These are phyloP conservation scores for Spea hammondii DNA, from an alignment of 2,797 vertebrate genomes.

Conservation along the genomic window DNA sequence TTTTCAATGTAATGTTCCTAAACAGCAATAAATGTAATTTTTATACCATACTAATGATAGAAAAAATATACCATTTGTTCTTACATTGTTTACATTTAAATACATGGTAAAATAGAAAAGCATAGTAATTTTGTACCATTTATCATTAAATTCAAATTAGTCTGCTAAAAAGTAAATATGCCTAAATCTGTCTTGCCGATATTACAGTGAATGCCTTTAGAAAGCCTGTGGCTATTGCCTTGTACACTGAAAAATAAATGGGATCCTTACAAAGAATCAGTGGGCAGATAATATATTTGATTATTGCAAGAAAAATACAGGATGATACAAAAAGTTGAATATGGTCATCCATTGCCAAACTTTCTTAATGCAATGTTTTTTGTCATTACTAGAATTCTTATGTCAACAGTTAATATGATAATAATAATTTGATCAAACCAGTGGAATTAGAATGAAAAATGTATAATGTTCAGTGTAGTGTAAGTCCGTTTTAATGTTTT, in stretches of 20 bases:
- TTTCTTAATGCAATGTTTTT: not conserved
- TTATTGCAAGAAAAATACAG: conserved; percentile 8
- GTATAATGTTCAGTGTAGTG: too few species aligned
- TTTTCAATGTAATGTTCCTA: too few species aligned
- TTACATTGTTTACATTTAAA: not conserved
- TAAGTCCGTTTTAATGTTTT: too few species aligned
- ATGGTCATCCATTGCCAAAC: not conserved
- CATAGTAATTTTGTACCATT: not conserved
- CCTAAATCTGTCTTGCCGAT: conserved; percentile 10
- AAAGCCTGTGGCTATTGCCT: conserved; percentile 33
- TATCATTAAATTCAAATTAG: not conserved
- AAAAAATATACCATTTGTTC: not conserved
- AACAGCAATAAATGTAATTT: too few species aligned
- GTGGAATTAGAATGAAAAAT: too few species aligned
- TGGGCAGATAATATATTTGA: conserved; percentile 7
- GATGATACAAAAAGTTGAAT: not conserved
- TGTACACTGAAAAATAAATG: conserved; percentile 28
- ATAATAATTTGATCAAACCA: too few species aligned
- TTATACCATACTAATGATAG: not conserved
- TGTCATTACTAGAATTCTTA: too few species aligned
- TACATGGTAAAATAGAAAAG: not conserved
- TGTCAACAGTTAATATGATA: too few species aligned
- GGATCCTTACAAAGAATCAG: conserved; percentile 17
- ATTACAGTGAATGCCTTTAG: conserved; percentile 20
- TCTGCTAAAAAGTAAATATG: not conserved